A percentile compares a stretch with the other conserved stretches of the same genome.
Conservation (phyloP, 2,113 vertebrate genomes). For the Actinemys pallida region DNA sequence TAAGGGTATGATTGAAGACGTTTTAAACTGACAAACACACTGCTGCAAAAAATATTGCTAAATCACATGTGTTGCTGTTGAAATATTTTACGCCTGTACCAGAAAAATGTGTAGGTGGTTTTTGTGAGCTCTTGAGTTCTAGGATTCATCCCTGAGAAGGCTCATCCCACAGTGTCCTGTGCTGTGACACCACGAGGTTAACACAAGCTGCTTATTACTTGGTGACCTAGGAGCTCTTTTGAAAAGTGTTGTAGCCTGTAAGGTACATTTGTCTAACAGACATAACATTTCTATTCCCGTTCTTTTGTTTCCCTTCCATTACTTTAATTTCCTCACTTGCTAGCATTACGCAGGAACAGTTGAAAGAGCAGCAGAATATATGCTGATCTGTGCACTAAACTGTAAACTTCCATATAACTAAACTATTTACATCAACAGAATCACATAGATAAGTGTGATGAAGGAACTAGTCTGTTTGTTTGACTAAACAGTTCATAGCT, state of each 20-base stretch:
- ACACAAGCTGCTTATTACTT: slow-evolving; percentile 5
- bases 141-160: slow-evolving; percentile 42
- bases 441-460: background rate
- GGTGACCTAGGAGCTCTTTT: slow-evolving; percentile 28
- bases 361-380: too few relatives aligned
- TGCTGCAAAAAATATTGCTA: background rate
- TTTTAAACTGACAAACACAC: too few relatives aligned
- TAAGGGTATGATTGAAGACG: background rate
- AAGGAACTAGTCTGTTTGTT: background rate
- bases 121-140: background rate
- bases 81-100: background rate
- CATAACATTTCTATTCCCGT: background rate
- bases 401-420: too few relatives aligned
- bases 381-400: too few relatives aligned
- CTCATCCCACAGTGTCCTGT: slow-evolving; percentile 17
- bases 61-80: background rate
- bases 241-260: background rate
- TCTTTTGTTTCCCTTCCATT: background rate
- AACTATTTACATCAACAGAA: too few relatives aligned
- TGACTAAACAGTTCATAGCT: background rate
- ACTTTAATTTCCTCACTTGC: background rate
- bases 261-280: background rate
- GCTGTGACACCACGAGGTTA: slow-evolving; percentile 13
- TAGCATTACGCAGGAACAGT: background rate
- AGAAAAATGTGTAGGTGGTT: background rate